Percentiles rank a stretch among this genome's conserved stretches.
These are phyloP conservation scores for Tetramorium bicarinatum DNA, from an alignment of 2,888 invertebrate species.

Conservation along the genomic window DNA sequence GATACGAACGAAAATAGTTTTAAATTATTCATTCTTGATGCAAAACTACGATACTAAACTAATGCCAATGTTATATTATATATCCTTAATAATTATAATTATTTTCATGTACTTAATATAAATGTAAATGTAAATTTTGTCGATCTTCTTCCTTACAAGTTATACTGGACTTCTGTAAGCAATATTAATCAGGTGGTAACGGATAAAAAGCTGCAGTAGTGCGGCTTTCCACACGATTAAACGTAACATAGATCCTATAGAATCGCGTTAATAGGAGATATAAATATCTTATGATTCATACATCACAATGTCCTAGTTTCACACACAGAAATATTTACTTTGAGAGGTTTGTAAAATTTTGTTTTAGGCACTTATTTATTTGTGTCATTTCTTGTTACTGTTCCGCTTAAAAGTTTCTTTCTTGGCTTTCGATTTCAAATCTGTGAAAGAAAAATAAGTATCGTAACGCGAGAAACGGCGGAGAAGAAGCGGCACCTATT, in stretches of 20 bases:
- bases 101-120: neutral
- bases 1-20: neutral
- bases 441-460: neutral
- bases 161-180: neutral
- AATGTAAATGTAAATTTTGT: neutral
- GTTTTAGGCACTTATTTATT: neutral
- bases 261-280: conserved; percentile 35
- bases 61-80: neutral
- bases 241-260: conserved; percentile 24
- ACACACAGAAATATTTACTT: neutral
- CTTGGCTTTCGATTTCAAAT: neutral
- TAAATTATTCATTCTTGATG: neutral
- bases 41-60: neutral
- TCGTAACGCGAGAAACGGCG: neutral
- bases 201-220: conserved; percentile 27
- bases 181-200: conserved; percentile 24
- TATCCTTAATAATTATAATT: neutral
- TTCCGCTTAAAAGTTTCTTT: neutral
- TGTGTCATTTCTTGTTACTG: neutral
- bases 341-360: neutral
- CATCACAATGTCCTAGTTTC: neutral
- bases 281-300: conserved; percentile 36
- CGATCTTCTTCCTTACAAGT: neutral
- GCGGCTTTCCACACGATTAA: conserved; percentile 34
- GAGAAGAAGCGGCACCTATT: conserved; percentile 54